Evolutionary conservation across 1,140 invertebrate species (phyloP).

Genomic region (Eumeta japonica): DNA sequence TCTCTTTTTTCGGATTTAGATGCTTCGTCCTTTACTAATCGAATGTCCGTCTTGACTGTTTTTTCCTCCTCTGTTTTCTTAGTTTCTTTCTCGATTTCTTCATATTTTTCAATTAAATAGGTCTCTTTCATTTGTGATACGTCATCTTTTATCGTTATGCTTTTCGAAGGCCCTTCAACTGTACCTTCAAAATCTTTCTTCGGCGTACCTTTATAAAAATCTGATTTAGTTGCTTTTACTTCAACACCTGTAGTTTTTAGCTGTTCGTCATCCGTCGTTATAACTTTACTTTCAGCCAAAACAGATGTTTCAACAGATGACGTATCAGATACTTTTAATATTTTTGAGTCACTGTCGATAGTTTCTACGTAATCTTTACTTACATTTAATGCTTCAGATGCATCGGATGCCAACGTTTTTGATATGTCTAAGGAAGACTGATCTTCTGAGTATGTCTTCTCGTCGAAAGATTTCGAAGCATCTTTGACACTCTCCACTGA

Average conservation of each 20-base stretch:
- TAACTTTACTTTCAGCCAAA: constrained; percentile 42
- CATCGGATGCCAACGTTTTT: constrained; percentile 48
- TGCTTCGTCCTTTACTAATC: constrained; percentile 12
- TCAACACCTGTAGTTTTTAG: too few relatives aligned
- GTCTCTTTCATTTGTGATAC: background rate
- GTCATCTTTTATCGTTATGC: too few relatives aligned
- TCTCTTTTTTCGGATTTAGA: constrained; percentile 21
- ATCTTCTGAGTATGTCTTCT: constrained; percentile 51
- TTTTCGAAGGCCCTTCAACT: too few relatives aligned
- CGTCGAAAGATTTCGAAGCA: constrained; percentile 44
- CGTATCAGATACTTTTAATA: constrained; percentile 23
- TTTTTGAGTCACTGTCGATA: constrained; percentile 44
- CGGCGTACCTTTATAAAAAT: constrained; percentile 20
- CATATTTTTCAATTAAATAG: constrained; percentile 15
- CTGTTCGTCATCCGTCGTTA: constrained; percentile 41
- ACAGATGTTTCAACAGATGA: constrained; percentile 43
- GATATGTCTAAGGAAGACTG: constrained; percentile 47
- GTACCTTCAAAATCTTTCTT: constrained; percentile 21
- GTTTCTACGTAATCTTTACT: constrained; percentile 43
- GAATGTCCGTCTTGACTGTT: constrained; percentile 6
- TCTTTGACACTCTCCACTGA: constrained; percentile 50
- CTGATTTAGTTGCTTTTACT: constrained; percentile 22
- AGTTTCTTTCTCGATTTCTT: constrained; percentile 12
- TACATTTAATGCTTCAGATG: constrained; percentile 36
- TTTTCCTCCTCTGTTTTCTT: constrained; percentile 2